Base-by-base conservation (phyloP, 2,888 invertebrate genomes). In the Chalcis sispes region DNA sequence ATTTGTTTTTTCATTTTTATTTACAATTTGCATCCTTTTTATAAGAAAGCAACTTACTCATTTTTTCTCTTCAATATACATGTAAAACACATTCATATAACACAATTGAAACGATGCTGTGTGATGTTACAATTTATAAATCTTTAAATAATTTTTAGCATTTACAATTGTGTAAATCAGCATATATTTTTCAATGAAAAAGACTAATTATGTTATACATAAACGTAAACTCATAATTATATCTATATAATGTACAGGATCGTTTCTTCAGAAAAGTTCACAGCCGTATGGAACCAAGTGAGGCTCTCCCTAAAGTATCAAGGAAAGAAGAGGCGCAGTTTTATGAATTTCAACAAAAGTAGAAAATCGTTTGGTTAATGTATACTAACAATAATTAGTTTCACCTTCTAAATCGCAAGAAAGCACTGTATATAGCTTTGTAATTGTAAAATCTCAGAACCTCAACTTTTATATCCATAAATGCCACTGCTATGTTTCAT, bases 251-350 rank as follows among this genome's bases (percentile, higher is more conserved):
- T 86, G 84, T 85, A 86, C 84, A 86, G 79, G 83, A 82, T 80
- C 76, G 81, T 83, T 84, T 80, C 77, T 82, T 83, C 83, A 80
- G 81, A 80, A 85, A 86, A 85, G 85, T 87, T 88, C 88, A 88
- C 88, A 88, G 88, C 88, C 88, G 85, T 85, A 85, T 85, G 84
- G 86, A 85, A 85, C 85, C 82, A 77, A 79, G 79, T 76, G 69
- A 78, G 82, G 83, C 83, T 80, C 85, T 58, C 32, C 58, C 20
- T 66, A 29, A 66, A 67, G 40, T 40, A 42, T 61, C 56, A 29
- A 40, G 29, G 27, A 23, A n/a, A 27, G 13, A 3, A 66, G 36
- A 58, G 18, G 50, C 23, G 20, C 42, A 13, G 13, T 25, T 62
- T 27, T 5, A 4, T 61, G 13, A 46, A 61, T 74, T 74, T 54